Evolutionary conservation across 2,888 invertebrate genomes (phyloP).

Genomic region (Watsonalla cultraria): DNA sequence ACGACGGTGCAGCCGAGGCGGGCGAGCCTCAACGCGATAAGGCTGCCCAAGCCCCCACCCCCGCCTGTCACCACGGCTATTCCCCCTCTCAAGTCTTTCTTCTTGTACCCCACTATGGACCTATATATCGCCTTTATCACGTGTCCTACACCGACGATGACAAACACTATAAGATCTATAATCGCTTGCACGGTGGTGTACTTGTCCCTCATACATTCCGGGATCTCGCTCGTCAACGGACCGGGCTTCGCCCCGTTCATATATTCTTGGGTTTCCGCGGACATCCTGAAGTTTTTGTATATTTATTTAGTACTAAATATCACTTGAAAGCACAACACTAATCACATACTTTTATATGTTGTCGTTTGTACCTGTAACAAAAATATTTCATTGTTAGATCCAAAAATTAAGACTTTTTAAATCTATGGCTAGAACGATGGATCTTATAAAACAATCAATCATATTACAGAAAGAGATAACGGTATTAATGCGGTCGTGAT

Average conservation of each 20-base stretch:
- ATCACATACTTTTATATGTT: slow-evolving; percentile 13
- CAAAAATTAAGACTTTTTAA: too few relatives aligned
- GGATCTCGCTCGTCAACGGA: slow-evolving; percentile 67
- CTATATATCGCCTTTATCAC: slow-evolving; percentile 79
- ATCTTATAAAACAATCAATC: too few relatives aligned
- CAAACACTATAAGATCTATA: slow-evolving; percentile 77
- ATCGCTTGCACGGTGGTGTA: slow-evolving; percentile 74
- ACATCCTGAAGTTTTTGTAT: slow-evolving; percentile 35
- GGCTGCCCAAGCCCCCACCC: slow-evolving; percentile 90
- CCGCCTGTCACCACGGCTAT: slow-evolving; percentile 93
- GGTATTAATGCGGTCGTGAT: too few relatives aligned
- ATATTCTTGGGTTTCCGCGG: slow-evolving; percentile 62
- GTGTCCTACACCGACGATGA: slow-evolving; percentile 66
- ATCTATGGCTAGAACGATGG: too few relatives aligned
- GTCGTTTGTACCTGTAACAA: slow-evolving; percentile 34
- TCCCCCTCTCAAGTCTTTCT: slow-evolving; percentile 86
- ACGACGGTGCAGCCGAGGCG: slow-evolving; percentile 88
- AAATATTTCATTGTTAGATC: slow-evolving; percentile 6
- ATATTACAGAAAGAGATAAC: too few relatives aligned
- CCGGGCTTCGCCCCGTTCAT: slow-evolving; percentile 64
- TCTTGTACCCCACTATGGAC: slow-evolving; percentile 79
- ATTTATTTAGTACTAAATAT: slow-evolving; percentile 30
- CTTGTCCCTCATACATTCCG: slow-evolving; percentile 70
- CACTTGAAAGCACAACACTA: slow-evolving; percentile 5
- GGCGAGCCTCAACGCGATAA: slow-evolving; percentile 86